These are phyloP conservation scores for Engraulis encrasicolus DNA, from an alignment of 2,113 vertebrate species.

Conservation along the genomic window DNA sequence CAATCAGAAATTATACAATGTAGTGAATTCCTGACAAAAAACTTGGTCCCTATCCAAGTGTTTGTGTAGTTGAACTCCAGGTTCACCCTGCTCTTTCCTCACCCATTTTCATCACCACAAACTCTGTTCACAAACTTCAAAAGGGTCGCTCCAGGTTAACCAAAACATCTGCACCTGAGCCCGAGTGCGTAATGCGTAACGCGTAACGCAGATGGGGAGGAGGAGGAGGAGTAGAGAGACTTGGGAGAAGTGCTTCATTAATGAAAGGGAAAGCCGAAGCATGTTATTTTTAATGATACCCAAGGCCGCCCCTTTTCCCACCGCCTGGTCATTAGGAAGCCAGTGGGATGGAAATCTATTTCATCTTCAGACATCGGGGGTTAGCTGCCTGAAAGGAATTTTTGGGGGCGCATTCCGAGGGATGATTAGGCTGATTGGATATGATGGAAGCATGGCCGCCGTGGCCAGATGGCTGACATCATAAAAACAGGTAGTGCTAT, in stretches of 20 bases:
- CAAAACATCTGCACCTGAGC: slow-evolving; percentile 32
- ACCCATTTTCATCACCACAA: neutral
- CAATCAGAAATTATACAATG: neutral
- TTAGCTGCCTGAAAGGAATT: slow-evolving; percentile 62
- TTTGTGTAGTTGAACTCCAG: neutral
- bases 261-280: slow-evolving; percentile 29
- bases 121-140: neutral
- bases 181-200: no score
- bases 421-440: slow-evolving; percentile 57
- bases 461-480: slow-evolving; percentile 40
- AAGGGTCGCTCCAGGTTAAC: neutral
- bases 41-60: neutral
- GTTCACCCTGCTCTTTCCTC: neutral
- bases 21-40: neutral
- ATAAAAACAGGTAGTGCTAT: slow-evolving; percentile 11
- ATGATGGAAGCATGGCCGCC: slow-evolving; percentile 15
- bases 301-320: neutral
- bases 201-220: neutral
- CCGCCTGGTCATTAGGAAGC: slow-evolving; percentile 22
- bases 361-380: slow-evolving; percentile 55
- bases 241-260: slow-evolving; percentile 29
- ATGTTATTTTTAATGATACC: slow-evolving; percentile 27
- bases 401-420: slow-evolving; percentile 54
- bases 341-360: slow-evolving; percentile 44
- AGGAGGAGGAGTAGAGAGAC: no score